Conservation (phyloP, 2,113 vertebrate genomes). For the Syrmaticus mikado region DNA sequence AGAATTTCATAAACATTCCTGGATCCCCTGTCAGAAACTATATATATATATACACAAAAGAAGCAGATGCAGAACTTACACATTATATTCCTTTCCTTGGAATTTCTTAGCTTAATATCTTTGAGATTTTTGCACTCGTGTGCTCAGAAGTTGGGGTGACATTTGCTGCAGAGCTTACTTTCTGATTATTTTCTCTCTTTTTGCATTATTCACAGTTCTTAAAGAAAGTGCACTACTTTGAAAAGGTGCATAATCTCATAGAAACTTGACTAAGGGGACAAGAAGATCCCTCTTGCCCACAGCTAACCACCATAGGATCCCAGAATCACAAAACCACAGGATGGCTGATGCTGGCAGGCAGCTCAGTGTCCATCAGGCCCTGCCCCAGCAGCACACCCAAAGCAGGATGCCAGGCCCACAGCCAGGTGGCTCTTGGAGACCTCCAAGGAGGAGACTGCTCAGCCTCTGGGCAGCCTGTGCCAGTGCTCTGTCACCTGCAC, state of each 20-base stretch:
- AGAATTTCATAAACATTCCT: not conserved
- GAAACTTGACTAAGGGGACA: not conserved
- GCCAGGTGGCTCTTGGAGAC: not conserved
- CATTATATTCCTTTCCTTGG: not conserved
- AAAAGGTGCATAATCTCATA: not conserved
- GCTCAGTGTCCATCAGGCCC: not conserved
- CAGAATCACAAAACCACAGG: not conserved
- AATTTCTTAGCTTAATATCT: not conserved
- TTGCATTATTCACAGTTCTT: not conserved
- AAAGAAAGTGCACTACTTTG: not conserved
- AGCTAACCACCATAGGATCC: not conserved
- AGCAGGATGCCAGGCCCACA: not conserved
- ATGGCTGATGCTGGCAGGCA: not conserved
- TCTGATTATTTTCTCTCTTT: not conserved
- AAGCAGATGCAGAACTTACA: not conserved
- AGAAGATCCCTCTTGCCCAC: not conserved
- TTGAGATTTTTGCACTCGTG: not conserved
- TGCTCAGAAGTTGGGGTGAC: not conserved
- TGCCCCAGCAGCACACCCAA: not conserved
- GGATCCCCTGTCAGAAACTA: not conserved
- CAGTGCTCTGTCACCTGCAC: not conserved
- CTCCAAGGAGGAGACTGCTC: not conserved
- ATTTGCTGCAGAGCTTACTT: not conserved
- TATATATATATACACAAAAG: not conserved
- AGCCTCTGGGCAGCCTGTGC: not conserved